Evolutionary conservation across 1,140 invertebrate genomes (phyloP), one percentile per base, ranked within the genome.

Genomic region (Cephus cinctus): DNA sequence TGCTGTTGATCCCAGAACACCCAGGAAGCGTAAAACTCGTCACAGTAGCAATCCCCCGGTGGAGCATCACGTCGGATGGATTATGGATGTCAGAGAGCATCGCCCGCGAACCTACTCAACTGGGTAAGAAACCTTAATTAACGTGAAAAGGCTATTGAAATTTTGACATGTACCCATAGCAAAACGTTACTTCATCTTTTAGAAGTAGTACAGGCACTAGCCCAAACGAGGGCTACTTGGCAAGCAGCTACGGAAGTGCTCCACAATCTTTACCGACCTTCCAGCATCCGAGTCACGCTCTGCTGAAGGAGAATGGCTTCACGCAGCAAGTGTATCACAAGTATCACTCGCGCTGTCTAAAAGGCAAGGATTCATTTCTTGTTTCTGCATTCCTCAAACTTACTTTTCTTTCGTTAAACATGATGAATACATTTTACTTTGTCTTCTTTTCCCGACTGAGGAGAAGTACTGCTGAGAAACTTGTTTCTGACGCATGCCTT

Each of bases 281-380:
- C 82, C 93, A 97, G 70, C 96, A 98, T 80, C 95, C 96, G 22
- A 96, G 93, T 66, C 94, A 98, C 77, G 84, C 92, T 19, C 78
- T 98, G 54, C 83, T 98, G n/a, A 89, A 95, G 63, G 94, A 98
- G 75, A 98, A 98, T 72, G 92, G 94, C 60, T 99, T 98, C 77
- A 96, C 95, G 9, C 96, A 98, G 73, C 91, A 96, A 76, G 93
- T 89, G 2, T 98, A 98, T 76, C 89, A 94, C 73, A 98, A 96
- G 77, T 98, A 95, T 75, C 86, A 92, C 73, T 88, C 89, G 22
- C 82, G 92, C 47, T 97, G 94, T 76, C 78, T 98, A 2, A 97
- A 96, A 86, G 92, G 91, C 90, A 69, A 59, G 56, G 54, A 49
- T 8, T n/a, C 12, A 30, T 35, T 19, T 22, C 11, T n/a, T 8